Evolutionary conservation across 1,140 invertebrate species (phyloP), one percentile per base, ranked within the genome.

Genomic region (Hypsibius dujardini): DNA sequence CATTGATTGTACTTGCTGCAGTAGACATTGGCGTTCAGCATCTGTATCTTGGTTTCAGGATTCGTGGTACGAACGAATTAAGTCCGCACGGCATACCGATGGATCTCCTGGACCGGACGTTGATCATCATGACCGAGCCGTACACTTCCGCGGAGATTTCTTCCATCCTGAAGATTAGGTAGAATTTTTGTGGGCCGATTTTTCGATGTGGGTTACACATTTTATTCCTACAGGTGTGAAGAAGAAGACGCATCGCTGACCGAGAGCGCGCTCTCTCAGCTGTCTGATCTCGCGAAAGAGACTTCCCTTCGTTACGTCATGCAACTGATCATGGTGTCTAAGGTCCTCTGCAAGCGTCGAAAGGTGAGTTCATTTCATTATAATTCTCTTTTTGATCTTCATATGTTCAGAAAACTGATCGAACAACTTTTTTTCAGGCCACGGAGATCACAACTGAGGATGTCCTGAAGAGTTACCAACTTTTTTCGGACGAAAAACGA

Each of bases 181-280:
- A 15, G 2, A 2, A 46, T 60, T 74, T 73, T 47, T 73, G 70
- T 47, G 45, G 69, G 70, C n/a, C 14, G 15, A 71, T 14, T 70
- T n/a, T 73, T 7, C 45, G n/a, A 69, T 1, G 2, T 74, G 40
- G 1, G 40, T 60, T 71, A 74, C 46, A 15, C 15, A 15, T 74
- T 42, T n/a, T 47, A 46, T 15, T 47, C 40, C 67, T 72, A 72
- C 74, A 83, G 90, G 71, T 92, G 90, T 77, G 90, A 97, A 79
- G 95, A 98, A 78, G 95, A 99, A 79, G 93, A 97, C 81, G 94
- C 94, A 77, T 88, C 95, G 77, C 90, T 98, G 85, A 86, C 86
- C 1, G 87, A 88, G 46, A 92, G 96, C 79, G 95, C 94, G 0
- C 77, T 98, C 56, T 87, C 86, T 0, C 88, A 97, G 14, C 81